These are phyloP conservation scores for Caenorhabditis macrosperma DNA, from an alignment of 2,888 invertebrate genomes.

Conservation along the genomic window DNA sequence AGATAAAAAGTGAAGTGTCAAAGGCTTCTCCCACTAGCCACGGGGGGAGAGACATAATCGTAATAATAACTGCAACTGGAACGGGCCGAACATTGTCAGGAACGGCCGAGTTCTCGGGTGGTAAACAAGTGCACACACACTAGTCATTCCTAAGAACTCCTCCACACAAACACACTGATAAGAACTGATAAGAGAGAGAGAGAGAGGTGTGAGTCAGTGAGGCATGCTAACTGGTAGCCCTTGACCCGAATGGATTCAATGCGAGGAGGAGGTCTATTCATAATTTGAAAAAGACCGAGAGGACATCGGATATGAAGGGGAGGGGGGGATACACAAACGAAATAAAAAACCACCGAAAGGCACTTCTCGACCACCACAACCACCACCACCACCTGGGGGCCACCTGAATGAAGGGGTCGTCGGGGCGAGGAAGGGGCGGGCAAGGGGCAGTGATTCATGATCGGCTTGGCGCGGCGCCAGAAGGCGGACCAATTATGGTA, in stretches of 20 bases:
- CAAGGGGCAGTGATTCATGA: constrained; percentile 41
- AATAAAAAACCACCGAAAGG: constrained; percentile 13
- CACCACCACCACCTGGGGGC: not conserved
- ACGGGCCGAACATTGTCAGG: no score
- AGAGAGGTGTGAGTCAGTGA: not conserved
- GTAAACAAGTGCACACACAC: not conserved
- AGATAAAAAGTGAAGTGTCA: constrained; percentile 55
- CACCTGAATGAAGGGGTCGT: not conserved
- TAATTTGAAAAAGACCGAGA: constrained; percentile 13
- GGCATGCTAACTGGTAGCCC: constrained; percentile 38
- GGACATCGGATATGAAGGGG: constrained; percentile 8
- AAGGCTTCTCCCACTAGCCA: no score
- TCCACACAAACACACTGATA: not conserved
- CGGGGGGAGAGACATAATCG: not conserved
- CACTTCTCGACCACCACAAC: constrained; percentile 14
- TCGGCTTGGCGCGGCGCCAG: constrained; percentile 37
- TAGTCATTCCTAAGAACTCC: not conserved
- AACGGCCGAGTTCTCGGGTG: no score
- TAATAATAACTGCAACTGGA: not conserved
- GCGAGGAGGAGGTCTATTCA: constrained; percentile 27
- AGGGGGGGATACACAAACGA: not conserved
- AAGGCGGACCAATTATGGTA: constrained; percentile 34
- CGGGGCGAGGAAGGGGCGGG: not conserved
- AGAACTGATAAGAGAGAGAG: not conserved
- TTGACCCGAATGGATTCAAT: constrained; percentile 25